Evolutionary conservation across 2,113 vertebrate genomes (phyloP), one percentile per base, ranked within the genome.

Genomic region (Chaenocephalus aceratus): DNA sequence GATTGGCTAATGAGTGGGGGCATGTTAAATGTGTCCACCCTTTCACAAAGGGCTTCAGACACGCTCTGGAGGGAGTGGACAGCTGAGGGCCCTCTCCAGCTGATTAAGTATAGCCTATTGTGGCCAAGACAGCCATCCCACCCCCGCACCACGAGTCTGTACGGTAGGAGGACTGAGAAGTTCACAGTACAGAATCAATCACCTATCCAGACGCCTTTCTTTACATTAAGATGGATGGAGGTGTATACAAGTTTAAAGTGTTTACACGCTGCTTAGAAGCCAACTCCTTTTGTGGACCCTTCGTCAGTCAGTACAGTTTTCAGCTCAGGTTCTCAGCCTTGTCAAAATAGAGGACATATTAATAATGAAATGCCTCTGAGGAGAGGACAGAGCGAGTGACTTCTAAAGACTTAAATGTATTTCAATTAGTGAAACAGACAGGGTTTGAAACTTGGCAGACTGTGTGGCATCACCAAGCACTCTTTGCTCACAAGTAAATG

Each of bases 41-140:
- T 73, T 78, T 85, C 74, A 85, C 58, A 72, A 48, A 67, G 63
- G 65, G 65, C 73, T 81, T 76, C 69, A 82, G 72, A 63, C 67
- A 80, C 60, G 45, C 79, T 82, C 75, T 77, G 18, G 41, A 18
- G 53, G 67, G 64, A 49, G 76, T 23, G 67, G 65, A 48, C 62
- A 72, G 73, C 68, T 85, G 83, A 89, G 76, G 71, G 75, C 70
- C 77, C 80, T 88, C 82, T 86, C 77, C 88, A 83, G 77, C 75
- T 91, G 86, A 94, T 90, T 89, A 91, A 90, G 65, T 89, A 77
- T 48, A 89, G 61, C 41, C 58, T 68, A 79, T 90, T 81, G 87
- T 53, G 72, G 71, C 78, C 72, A 66, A 72, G 71, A 76, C 62
- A 75, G 82, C 57, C 30, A 54, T 14, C 44, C 71, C 72, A 49